Base-by-base conservation (phyloP, 2,113 vertebrate species). In the Pollachius pollachius region DNA sequence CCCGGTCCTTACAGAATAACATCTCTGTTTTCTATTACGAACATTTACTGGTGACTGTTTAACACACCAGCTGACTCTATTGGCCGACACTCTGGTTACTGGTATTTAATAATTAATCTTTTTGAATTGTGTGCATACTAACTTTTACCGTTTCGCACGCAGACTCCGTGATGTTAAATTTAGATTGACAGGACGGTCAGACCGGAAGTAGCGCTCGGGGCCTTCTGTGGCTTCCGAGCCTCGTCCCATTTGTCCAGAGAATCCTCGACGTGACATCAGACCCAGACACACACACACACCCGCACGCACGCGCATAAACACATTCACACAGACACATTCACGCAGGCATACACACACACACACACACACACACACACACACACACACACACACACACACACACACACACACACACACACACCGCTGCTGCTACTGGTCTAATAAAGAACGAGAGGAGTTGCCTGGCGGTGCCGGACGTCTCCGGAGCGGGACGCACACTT, bases 261-360 rank as follows among this genome's bases (percentile, higher is more conserved):
- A 80, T 78, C 76, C 74, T 79, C 77, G 4, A 19, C 62, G 81
- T 92, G 91, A 93, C 91, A 90, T 93, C 80, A 84, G 86, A 90
- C 73, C 84, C 82, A 82, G 64, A 69, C 85, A 89, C 83, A 48
- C 41, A 48, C 9, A 48, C 41, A 48, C 41, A 48, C 41, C 4
- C 41, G 9, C 41, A 48, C 41, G 9, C 41, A 48, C 41, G 9
- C 41, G 9, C 41, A 48, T 9, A 48, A 6, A 48, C 41, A 7
- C 41, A 48, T 9, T 11, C 41, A 48, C 41, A 48, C 41, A 48
- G 3, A 48, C 41, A 48, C 41, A 48, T 7, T 89, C 62, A 76
- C 74, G 27, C 71, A 59, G 68, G 64, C 41, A 48, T 7, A 48
- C 41, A 48, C 41, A 48, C 41, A 48, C 41, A 48, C 41, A 48